phyloP scores from a whole-genome alignment of 2,797 vertebrate genomes.

The Melopsittacus undulatus region DNA sequence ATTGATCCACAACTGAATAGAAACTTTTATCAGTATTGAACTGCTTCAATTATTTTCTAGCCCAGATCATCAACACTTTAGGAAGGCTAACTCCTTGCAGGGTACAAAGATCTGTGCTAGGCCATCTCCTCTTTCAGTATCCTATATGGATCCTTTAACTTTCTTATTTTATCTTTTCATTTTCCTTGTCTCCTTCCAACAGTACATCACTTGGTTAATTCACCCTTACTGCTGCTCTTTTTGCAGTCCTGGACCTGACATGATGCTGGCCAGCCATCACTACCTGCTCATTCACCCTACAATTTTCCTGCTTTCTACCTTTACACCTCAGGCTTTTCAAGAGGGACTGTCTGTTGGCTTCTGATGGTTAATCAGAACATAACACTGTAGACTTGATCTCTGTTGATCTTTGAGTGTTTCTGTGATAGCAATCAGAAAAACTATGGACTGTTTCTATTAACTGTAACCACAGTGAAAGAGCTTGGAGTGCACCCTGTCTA shows the following conservation, averaged over 20 bases:
- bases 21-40: background rate
- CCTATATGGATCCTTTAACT: background rate
- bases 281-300: background rate
- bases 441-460: background rate
- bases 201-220: background rate
- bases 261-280: fast-evolving
- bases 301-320: background rate
- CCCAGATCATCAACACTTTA: background rate
- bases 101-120: background rate
- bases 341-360: background rate
- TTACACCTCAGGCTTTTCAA: background rate
- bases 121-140: background rate
- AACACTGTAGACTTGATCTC: background rate
- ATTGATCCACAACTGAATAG: background rate
- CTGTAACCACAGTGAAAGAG: background rate
- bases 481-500: background rate
- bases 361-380: background rate
- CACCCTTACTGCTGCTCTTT: background rate
- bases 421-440: background rate
- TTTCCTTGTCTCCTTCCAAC: background rate
- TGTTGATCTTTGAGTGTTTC: background rate
- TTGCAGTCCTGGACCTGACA: background rate
- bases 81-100: background rate
- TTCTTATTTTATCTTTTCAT: background rate
- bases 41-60: background rate